A percentile compares a stretch with the other conserved stretches of the same genome.
Evolutionary conservation across 2,888 invertebrate species (phyloP).

Genomic region (Parnassius orleans): DNA sequence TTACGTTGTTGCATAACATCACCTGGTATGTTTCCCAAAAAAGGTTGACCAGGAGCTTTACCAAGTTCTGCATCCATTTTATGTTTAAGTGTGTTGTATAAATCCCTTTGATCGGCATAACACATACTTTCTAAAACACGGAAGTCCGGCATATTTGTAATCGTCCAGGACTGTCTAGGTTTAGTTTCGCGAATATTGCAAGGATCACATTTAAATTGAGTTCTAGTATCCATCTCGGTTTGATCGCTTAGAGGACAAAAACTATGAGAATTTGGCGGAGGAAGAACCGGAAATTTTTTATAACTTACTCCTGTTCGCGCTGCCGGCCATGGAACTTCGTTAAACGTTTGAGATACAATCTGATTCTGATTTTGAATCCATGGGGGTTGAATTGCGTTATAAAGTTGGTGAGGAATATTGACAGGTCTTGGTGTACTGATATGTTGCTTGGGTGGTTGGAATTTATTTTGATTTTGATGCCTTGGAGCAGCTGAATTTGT

Average conservation of each 20-base stretch:
- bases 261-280: slow-evolving; percentile 62
- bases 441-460: slow-evolving; percentile 61
- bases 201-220: slow-evolving; percentile 67
- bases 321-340: slow-evolving; percentile 67
- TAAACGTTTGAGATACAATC: slow-evolving; percentile 55
- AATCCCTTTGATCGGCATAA: slow-evolving; percentile 67
- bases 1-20: slow-evolving; percentile 69
- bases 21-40: slow-evolving; percentile 58
- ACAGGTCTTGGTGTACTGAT: slow-evolving; percentile 61
- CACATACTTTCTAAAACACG: slow-evolving; percentile 67
- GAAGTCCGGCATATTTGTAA: slow-evolving; percentile 70
- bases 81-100: slow-evolving; percentile 70
- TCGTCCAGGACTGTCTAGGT: slow-evolving; percentile 76
- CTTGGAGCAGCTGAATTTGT: slow-evolving; percentile 70
- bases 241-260: slow-evolving; percentile 68
- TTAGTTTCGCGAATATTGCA: slow-evolving; percentile 67
- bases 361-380: slow-evolving; percentile 69
- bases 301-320: slow-evolving; percentile 60
- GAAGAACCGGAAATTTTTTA: slow-evolving; percentile 68
- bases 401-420: slow-evolving; percentile 65
- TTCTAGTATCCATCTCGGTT: slow-evolving; percentile 60
- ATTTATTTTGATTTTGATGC: slow-evolving; percentile 70
- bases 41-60: slow-evolving; percentile 65
- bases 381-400: slow-evolving; percentile 66
- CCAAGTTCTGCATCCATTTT: slow-evolving; percentile 75